Evolutionary conservation across 2,888 invertebrate genomes (phyloP).

Genomic region (Patella caerulea): DNA sequence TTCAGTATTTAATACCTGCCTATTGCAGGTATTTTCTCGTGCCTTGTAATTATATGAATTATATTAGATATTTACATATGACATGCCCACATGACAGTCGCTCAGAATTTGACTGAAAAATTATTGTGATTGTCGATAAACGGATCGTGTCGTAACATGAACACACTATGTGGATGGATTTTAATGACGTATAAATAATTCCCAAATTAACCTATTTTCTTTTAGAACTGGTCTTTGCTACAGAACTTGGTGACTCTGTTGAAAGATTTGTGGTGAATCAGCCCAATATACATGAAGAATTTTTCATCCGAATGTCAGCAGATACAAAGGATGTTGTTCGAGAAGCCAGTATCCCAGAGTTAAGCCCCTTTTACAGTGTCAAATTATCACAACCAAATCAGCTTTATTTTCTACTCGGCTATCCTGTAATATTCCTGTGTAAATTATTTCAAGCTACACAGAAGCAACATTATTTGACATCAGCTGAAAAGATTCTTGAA

Average conservation of each 20-base stretch:
- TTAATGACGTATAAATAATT: no score
- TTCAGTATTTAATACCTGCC: no score
- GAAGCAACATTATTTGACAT: constrained; percentile 32
- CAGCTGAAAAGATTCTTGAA: constrained; percentile 36
- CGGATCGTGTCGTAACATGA: no score
- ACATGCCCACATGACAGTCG: no score
- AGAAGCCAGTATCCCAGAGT: constrained; percentile 22
- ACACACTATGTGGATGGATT: no score
- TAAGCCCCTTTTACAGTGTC: constrained; percentile 36
- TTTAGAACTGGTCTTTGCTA: constrained; percentile 38
- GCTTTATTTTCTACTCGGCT: constrained; percentile 43
- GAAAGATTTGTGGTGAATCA: constrained; percentile 32
- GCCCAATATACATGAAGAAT: constrained; percentile 34
- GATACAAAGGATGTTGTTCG: constrained; percentile 28
- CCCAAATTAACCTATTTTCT: not conserved
- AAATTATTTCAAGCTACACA: constrained; percentile 37
- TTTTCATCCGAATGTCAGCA: constrained; percentile 30
- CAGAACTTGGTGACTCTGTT: constrained; percentile 34
- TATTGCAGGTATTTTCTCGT: no score
- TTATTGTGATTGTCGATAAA: no score
- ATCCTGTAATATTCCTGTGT: constrained; percentile 40
- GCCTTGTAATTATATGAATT: no score
- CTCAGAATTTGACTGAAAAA: no score
- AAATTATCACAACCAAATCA: constrained; percentile 35
- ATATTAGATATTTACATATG: no score